These are phyloP conservation scores for Pandemis heparana DNA, from an alignment of 2,888 invertebrate genomes.

Conservation along the genomic window DNA sequence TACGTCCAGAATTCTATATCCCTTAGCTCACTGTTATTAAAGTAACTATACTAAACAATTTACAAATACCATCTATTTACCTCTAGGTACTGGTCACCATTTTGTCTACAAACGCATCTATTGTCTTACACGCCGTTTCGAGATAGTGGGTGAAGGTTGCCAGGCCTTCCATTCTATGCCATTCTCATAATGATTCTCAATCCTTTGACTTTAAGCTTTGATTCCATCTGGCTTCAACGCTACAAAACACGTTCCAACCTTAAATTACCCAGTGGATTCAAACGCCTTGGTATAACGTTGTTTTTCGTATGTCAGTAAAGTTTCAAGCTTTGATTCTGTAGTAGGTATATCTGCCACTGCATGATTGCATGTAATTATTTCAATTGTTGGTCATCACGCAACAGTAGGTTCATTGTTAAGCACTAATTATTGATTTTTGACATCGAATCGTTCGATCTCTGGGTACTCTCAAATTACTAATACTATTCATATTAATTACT, in stretches of 20 bases:
- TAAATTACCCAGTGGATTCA: background rate
- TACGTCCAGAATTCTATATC: too few species aligned
- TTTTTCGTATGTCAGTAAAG: constrained; percentile 1
- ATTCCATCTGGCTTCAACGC: constrained; percentile 6
- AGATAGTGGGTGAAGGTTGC: constrained; percentile 47
- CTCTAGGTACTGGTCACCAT: constrained; percentile 29
- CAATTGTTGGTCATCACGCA: constrained; percentile 60
- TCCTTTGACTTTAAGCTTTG: background rate
- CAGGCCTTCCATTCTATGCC: constrained; percentile 16
- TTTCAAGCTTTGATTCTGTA: constrained; percentile 54
- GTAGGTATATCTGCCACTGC: constrained; percentile 59
- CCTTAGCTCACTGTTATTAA: too few species aligned
- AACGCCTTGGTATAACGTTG: constrained; percentile 3
- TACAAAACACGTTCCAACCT: background rate
- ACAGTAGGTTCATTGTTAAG: constrained; percentile 50
- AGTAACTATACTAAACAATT: too few species aligned
- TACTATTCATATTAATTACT: constrained; percentile 16
- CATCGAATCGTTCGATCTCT: constrained; percentile 20
- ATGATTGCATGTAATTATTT: constrained; percentile 66
- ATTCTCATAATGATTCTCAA: background rate
- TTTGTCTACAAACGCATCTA: constrained; percentile 40
- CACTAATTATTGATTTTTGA: constrained; percentile 22
- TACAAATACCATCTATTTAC: background rate
- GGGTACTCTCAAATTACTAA: constrained; percentile 13
- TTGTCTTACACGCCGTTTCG: constrained; percentile 44